Percentiles rank a stretch among this genome's conserved stretches.
Conservation (phyloP, 2,113 vertebrate species). For the Thoracochromis brauschi region DNA sequence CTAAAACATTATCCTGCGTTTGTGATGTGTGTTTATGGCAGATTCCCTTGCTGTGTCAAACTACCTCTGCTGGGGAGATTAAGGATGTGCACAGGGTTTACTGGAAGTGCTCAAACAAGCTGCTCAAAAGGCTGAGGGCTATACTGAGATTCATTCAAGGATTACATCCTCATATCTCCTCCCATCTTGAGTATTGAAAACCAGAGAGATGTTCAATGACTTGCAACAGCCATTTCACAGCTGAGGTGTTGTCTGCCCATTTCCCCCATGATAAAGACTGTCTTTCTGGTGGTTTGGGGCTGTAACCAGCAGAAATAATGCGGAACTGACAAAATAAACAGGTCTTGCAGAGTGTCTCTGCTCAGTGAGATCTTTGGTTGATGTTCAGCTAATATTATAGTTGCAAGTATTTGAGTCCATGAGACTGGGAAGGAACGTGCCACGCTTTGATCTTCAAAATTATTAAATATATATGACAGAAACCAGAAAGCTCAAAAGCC, state of each 20-base stretch:
- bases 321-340: conserved; percentile 24
- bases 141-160: conserved; percentile 58
- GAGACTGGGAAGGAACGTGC: background rate
- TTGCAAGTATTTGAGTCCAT: background rate
- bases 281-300: conserved; percentile 32
- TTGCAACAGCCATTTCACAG: conserved; percentile 67
- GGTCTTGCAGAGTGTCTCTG: background rate
- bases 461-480: conserved; percentile 56
- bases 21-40: conserved; percentile 58
- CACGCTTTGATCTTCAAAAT: conserved; percentile 38
- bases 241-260: conserved; percentile 51
- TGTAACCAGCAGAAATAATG: conserved; percentile 24
- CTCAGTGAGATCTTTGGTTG: background rate
- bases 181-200: conserved; percentile 59
- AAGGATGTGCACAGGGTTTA: conserved; percentile 62
- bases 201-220: conserved; percentile 55
- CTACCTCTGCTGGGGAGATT: conserved; percentile 68
- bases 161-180: conserved; percentile 67
- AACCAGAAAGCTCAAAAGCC: conserved; percentile 12
- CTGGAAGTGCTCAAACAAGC: conserved; percentile 70
- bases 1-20: conserved; percentile 70
- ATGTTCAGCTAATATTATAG: background rate
- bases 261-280: conserved; percentile 44
- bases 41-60: conserved; percentile 53
- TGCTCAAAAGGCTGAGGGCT: conserved; percentile 58